Evolutionary conservation across 1,140 invertebrate species (phyloP), one percentile per base, ranked within the genome.

Genomic region (Brachionus rubens): DNA sequence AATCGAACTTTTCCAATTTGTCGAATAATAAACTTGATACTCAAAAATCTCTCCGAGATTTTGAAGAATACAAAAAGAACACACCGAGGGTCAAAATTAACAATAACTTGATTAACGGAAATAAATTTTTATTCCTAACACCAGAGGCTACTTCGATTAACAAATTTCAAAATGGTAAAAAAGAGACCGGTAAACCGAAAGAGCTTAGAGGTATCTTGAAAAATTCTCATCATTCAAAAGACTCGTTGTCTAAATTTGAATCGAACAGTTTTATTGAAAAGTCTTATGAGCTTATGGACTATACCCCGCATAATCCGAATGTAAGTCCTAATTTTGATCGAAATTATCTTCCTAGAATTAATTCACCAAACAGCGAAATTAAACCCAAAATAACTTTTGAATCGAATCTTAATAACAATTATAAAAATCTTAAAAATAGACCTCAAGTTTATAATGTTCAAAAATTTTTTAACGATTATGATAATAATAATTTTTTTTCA

Each of bases 101-200:
- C 9, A 21, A 30, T 16, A 59, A 30, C 16, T 30, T 33, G 36
- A 36, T 59, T 19, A 59, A 59, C 16, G 54, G 54, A 21, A 59
- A 59, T 19, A 59, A 36, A 36, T 59, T 59, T 59, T 16, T 54
- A 28, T 54, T 59, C 36, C 12, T 59, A 12, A 59, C 54, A 33
- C 54, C 54, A 59, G 54, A 59, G 36, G 54, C 54, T 36, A 59
- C 54, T 12, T 59, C 54, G 2, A 59, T 59, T 36, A 59, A 56
- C 26, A 56, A 56, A 26, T 56, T 56, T 30, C 24, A 59, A 16
- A 16, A 36, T 7, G 36, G 16, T 36, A 59, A 59, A 36, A 59
- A 59, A 59, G 9, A 14, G 33, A 16, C 9, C 10, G 2, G 28
- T 6, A 59, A 59, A 19, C 16, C 26, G 1, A 56, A 59, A 59